Evolutionary conservation across 2,113 vertebrate genomes (phyloP), one percentile per base, ranked within the genome.

Genomic region (Hydropotes inermis): DNA sequence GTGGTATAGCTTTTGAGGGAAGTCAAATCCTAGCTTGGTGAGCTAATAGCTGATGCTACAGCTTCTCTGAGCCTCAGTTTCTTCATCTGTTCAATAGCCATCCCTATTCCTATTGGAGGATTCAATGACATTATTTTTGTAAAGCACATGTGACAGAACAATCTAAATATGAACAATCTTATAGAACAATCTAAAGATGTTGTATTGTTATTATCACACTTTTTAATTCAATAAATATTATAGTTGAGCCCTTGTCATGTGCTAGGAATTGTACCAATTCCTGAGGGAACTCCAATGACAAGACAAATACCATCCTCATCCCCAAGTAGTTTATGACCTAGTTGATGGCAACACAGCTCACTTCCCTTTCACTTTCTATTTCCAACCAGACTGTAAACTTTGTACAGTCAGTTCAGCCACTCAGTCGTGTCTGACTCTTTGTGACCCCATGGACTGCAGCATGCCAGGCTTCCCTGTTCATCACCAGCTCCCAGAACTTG

Each of bases 221-320:
- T 83, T 82, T 74, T 57, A 33, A 83, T 91, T 91, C 36, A 87
- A 10, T 96, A 76, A 76, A 70, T 36, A 36, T 36, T 70, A 43
- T 50, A 67, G 13, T 17, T 87, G 67, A 87, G 4, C 28, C 54
- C 4, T 45, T 47, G 17, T 28, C 7, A 36, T 55, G 13, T 64
- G 12, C 36, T 86, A 12, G 43, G 17, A 61, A 64, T 55, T 67
- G 13, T 36, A 33, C 12, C 50, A 50, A 74, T 79, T 85, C 45
- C 61, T 60, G 23, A 81, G 30, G 58, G 5, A 70, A 9, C 28
- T 57, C n/a, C 67, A 43, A 17, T 74, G 7, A 17, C 21, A 16
- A 39, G 64, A 54, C 15, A 83, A 47, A 3, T 39, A 30, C 25
- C 10, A 57, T 57, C 13, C 30, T 12, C 30, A 16, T 96, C 28